A percentile compares a stretch with the other conserved stretches of the same genome.
These are phyloP conservation scores for Aphelenchoides fujianensis DNA, from an alignment of 1,140 invertebrate genomes.

Conservation along the genomic window DNA sequence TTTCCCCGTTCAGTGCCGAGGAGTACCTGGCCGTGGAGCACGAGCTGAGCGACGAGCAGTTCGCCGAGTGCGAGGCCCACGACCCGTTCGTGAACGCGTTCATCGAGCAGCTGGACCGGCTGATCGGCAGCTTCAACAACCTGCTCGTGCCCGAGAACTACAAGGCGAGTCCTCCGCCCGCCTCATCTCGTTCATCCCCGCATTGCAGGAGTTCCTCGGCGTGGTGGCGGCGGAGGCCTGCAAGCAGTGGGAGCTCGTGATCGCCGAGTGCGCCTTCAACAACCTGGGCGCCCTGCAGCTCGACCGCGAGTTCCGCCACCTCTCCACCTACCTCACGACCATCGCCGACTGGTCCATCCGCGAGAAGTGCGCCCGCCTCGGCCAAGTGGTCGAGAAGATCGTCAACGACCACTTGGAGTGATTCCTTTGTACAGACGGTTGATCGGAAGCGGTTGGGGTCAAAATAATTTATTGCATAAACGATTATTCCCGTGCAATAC, in stretches of 20 bases:
- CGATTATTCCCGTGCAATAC: no score
- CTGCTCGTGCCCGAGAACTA: conserved; percentile 55
- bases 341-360: conserved; percentile 67
- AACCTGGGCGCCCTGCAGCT: conserved; percentile 79
- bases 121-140: conserved; percentile 76
- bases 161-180: conserved; percentile 39
- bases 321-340: conserved; percentile 79
- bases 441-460: no score
- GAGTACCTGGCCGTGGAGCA: conserved; percentile 50
- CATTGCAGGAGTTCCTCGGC: conserved; percentile 79
- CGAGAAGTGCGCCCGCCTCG: conserved; percentile 47
- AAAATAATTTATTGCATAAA: no score
- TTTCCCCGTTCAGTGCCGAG: conserved; percentile 34
- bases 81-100: conserved; percentile 84
- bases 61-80: conserved; percentile 80
- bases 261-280: conserved; percentile 82
- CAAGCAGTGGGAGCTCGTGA: conserved; percentile 77
- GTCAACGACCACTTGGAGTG: conserved; percentile 41
- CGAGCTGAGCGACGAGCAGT: conserved; percentile 71
- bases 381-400: conserved; percentile 37
- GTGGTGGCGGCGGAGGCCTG: conserved; percentile 79
- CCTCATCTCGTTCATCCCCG: conserved; percentile 16
- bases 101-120: conserved; percentile 77
- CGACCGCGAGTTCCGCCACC: conserved; percentile 84
- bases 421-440: no score